A percentile compares a stretch with the other conserved stretches of the same genome.
Conservation (phyloP, 2,113 vertebrate genomes). For the Paralichthys olivaceus region DNA sequence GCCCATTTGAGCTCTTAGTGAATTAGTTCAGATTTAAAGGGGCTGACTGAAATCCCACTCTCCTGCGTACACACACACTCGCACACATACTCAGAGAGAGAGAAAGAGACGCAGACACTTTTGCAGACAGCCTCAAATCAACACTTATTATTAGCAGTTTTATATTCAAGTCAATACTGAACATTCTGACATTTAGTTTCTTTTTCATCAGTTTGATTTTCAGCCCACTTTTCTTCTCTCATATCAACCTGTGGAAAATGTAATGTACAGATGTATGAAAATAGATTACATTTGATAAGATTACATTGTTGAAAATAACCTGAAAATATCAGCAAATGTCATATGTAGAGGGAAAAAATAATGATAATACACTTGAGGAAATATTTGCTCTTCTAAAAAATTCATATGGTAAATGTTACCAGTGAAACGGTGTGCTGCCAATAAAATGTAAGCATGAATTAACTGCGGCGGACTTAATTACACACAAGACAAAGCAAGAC, state of each 20-base stretch:
- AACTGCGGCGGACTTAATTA: constrained; percentile 66
- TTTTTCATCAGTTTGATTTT: constrained; percentile 29
- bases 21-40: constrained; percentile 69
- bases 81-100: background rate
- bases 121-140: constrained; percentile 13
- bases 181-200: constrained; percentile 47
- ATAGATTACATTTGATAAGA: constrained; percentile 43
- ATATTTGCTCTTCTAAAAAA: constrained; percentile 71
- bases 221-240: constrained; percentile 5
- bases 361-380: constrained; percentile 52
- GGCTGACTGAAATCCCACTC: constrained; percentile 50
- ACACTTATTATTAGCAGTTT: background rate
- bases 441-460: constrained; percentile 73
- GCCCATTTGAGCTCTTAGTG: constrained; percentile 68
- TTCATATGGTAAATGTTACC: constrained; percentile 65
- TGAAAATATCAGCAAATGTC: constrained; percentile 69
- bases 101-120: background rate
- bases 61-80: constrained; percentile 3
- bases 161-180: background rate
- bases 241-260: constrained; percentile 20
- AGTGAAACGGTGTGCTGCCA: constrained; percentile 47
- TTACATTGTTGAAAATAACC: constrained; percentile 57
- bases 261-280: constrained; percentile 39
- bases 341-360: constrained; percentile 13
- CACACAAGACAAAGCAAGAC: constrained; percentile 26